phyloP scores from a whole-genome alignment of 2,888 invertebrate genomes.

The Sympetrum striolatum region DNA sequence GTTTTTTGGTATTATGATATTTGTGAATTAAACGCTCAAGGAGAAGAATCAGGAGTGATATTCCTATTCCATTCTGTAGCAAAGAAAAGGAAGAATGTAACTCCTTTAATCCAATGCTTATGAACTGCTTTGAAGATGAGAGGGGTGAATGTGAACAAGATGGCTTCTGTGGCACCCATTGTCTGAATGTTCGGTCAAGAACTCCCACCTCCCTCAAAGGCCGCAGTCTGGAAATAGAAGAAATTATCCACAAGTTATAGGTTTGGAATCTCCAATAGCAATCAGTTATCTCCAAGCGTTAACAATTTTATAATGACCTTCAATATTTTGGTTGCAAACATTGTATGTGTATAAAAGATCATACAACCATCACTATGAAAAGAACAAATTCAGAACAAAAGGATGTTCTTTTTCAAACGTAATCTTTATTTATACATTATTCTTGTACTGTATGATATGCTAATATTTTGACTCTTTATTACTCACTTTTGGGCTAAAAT shows the following conservation, averaged over 20 bases:
- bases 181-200: slow-evolving; percentile 61
- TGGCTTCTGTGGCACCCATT: slow-evolving; percentile 65
- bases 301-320: no score
- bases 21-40: not conserved
- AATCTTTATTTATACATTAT: not conserved
- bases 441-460: not conserved
- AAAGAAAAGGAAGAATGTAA: not conserved
- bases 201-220: slow-evolving; percentile 69
- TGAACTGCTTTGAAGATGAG: slow-evolving; percentile 2
- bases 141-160: slow-evolving; percentile 47
- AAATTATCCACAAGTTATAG: not conserved
- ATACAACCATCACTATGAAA: no score
- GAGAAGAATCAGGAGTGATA: not conserved
- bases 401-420: not conserved
- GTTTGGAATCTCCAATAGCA: not conserved
- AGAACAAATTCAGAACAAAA: no score
- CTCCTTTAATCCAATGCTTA: slow-evolving; percentile 6
- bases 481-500: slow-evolving; percentile 51
- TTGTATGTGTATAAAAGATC: no score
- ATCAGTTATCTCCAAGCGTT: no score
- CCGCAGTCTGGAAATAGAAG: slow-evolving; percentile 59
- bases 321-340: no score
- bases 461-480: not conserved
- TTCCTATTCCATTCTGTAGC: not conserved
- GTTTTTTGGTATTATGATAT: not conserved